Base-by-base conservation (phyloP, 2,797 vertebrate species). In the Chaenodraco wilsoni region DNA sequence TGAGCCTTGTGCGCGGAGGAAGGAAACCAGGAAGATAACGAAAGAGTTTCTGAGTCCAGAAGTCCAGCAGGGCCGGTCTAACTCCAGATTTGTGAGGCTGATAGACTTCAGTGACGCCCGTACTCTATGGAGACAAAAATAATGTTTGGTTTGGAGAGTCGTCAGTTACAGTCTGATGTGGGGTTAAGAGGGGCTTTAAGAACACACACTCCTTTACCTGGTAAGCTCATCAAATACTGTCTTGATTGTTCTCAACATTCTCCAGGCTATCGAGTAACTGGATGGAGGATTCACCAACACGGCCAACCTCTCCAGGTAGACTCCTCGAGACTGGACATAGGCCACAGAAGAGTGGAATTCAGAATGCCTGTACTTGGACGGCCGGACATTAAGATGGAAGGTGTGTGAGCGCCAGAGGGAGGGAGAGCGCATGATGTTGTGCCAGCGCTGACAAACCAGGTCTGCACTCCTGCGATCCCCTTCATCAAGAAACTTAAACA, bases 361-460 rank as follows among this genome's bases (percentile, higher is more conserved):
- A 0, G 82, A 17, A 52, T 31, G 57, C 60, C 17, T 67, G n/a
- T 13, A 74, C 52, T 81, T 87, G 57, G 85, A 90, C 0, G 88
- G 67, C 1, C 69, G 74, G 27, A 92, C 92, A 0, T 55, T 90
- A 76, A 95, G 92, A 0, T 84, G 83, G 87, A 96, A 94, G 60
- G 62, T 82, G 60, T 91, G 86, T 33, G 59, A 77, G 59, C 92
- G 91, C 95, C 95, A 95, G 45, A 95, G 92, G 51, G 88, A 91
- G 3, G 92, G 94, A 0, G 91, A 93, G 33, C 77, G 79, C 93
- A 94, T 93, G 51, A 84, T 70, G 1, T 80, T 81, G 66, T 84
- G 92, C 94, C 94, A 95, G 37, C 85, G 93, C 33, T 67, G 89
- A 72, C 94, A 95, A 55, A 94, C 93, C 23, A 94, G 83, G 19